Base-by-base conservation (phyloP, 2,888 invertebrate genomes). In the Boloria selene region DNA sequence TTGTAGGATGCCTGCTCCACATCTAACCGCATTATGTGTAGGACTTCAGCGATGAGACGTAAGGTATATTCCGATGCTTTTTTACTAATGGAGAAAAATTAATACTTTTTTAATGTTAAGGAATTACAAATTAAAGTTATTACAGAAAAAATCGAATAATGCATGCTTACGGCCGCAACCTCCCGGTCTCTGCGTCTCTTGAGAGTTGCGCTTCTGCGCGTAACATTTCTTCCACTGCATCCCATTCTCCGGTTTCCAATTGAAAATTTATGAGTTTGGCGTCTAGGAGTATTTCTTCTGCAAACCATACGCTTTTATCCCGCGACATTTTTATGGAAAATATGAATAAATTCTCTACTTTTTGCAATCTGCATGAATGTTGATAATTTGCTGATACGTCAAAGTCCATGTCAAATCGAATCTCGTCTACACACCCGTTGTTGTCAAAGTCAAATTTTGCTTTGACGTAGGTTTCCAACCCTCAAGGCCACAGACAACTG, bases 261-360 rank as follows among this genome's bases (percentile, higher is more conserved):
- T 92, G 92, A 61, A 86, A 90, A 75, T 93, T 92, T 49, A 93
- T 92, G 55, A 93, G 80, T 76, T 92, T 92, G 10, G 92, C 92
- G 77, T 93, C 92, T 67, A 93, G 77, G 58, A 93, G 76, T 73
- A 93, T 92, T 75, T 93, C 93, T 78, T 93, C 93, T 6, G 91
- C 92, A 72, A 92, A 93, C 92, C 92, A 92, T 50, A 92, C 92
- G 74, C 91, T 92, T 84, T 93, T 93, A 80, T 93, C 93, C 69
- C 92, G 86, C 65, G 92, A 92, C 93, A 93, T 92, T 79, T 75
- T 83, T 55, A 13, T 16, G 38, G 67, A 73, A 72, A 67, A 61
- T 52, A 47, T 47, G 47, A 54, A 61, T 51, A 61, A 65, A 50
- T 65, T 65, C 45, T 64, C 64, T 56, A 64, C 56, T 64, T 64